Evolutionary conservation across 1,140 invertebrate genomes (phyloP), one percentile per base, ranked within the genome.

Genomic region (Oncopodura yosiiana): DNA sequence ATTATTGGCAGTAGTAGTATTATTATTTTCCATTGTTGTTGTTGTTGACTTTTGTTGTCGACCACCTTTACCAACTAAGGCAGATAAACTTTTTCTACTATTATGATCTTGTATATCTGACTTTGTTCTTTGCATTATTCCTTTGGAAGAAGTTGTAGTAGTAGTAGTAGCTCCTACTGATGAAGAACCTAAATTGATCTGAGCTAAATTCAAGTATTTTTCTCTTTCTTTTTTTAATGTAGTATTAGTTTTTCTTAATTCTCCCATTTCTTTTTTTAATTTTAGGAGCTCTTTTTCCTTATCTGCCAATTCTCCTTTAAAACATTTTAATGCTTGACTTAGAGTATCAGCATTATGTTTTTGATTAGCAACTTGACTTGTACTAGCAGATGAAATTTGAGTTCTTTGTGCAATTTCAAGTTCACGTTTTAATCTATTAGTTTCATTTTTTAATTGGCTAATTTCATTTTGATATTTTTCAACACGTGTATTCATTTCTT

Each of bases 221-320:
- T 55, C 53, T 19, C 53, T 16, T 49, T 55, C 53, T 11, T 19
- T 46, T 29, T 55, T 55, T 34, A 55, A 48, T 27, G 29, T 27
- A 16, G 14, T 29, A 32, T 55, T 55, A 3, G 53, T 55, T 19
- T 27, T 48, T 11, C 39, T 55, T 3, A 55, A 23, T 3, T 55
- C 53, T 9, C 36, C 36, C 0, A 37, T 27, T 27, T 55, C 53
- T 37, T 55, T 55, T 14, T 45, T 34, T 16, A 48, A 3, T 8
- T 37, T 30, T 4, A 55, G 5, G 29, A 48, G 27, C 14, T 55
- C 53, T n/a, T 55, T 55, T 9, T 55, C 53, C 32, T 55, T 55
- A 4, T 55, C 53, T 4, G 43, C 44, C 11, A 55, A 24, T 37
- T 55, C 53, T 4, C 3, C 30, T 26, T 55, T 55, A 27, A 55